Conservation (phyloP, 2,797 vertebrate species). For the Synaphobranchus kaupii region DNA sequence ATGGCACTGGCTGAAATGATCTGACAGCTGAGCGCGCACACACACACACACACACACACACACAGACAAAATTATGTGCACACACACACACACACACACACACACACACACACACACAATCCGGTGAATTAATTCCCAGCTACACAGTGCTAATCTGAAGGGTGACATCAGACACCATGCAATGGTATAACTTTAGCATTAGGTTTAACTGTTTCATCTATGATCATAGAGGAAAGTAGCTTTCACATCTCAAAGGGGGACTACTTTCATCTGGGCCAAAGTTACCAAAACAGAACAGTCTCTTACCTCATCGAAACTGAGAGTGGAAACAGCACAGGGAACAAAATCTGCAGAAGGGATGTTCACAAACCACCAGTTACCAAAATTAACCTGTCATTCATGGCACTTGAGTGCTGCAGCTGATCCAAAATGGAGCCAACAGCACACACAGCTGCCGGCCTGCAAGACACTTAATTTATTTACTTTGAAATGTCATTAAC, state of each 20-base stretch:
- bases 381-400: not conserved
- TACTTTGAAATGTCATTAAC: conserved; percentile 11
- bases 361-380: not conserved
- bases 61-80: too few species aligned
- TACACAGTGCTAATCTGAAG: not conserved
- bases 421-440: not conserved
- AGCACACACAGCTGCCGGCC: not conserved
- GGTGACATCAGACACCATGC: not conserved
- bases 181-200: not conserved
- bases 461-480: not conserved
- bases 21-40: not conserved
- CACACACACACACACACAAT: not conserved
- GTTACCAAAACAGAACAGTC: not conserved
- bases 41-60: not conserved
- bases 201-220: not conserved
- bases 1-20: not conserved
- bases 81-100: not conserved
- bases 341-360: not conserved
- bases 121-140: not conserved
- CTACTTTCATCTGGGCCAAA: not conserved
- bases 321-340: not conserved
- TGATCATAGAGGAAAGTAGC: not conserved
- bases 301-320: not conserved
- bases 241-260: not conserved
- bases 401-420: not conserved